A percentile compares a stretch with the other conserved stretches of the same genome.
Conservation (phyloP, 2,888 invertebrate species). For the Limnephilus marmoratus region DNA sequence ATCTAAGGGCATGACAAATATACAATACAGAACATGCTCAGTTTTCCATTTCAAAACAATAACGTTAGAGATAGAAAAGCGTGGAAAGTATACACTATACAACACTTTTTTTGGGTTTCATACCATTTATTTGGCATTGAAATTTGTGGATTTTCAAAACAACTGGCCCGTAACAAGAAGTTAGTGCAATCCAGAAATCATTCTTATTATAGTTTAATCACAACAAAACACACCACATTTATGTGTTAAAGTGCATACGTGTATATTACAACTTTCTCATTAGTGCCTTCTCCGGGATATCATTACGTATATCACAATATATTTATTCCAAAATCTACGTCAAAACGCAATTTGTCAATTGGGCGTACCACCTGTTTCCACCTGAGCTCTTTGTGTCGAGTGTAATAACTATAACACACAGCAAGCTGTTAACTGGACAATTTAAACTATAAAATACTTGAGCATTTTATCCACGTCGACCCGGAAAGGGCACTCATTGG, state of each 20-base stretch:
- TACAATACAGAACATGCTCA: slow-evolving; percentile 35
- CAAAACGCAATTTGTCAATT: slow-evolving; percentile 5
- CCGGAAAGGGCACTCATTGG: slow-evolving; percentile 36
- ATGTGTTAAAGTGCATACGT: slow-evolving; percentile 45
- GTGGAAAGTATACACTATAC: slow-evolving; percentile 44
- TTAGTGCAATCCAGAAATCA: slow-evolving; percentile 46
- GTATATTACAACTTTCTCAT: slow-evolving; percentile 31
- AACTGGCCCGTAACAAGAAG: background rate
- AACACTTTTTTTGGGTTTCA: slow-evolving; percentile 47
- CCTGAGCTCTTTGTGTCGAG: background rate
- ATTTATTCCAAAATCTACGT: slow-evolving; percentile 32
- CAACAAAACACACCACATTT: slow-evolving; percentile 43
- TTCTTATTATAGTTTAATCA: slow-evolving; percentile 41
- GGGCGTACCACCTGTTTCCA: background rate
- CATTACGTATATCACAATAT: slow-evolving; percentile 29
- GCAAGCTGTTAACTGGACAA: slow-evolving; percentile 7
- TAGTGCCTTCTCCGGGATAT: slow-evolving; percentile 39
- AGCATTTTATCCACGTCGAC: slow-evolving; percentile 42
- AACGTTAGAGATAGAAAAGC: slow-evolving; percentile 28
- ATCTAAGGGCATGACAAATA: slow-evolving; percentile 29
- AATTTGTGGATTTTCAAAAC: slow-evolving; percentile 42
- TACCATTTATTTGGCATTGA: slow-evolving; percentile 41
- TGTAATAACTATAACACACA: background rate
- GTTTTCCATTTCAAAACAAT: slow-evolving; percentile 42
- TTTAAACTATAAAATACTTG: slow-evolving; percentile 39